Base-by-base conservation (phyloP, 2,888 invertebrate species). In the Phengaris arion region DNA sequence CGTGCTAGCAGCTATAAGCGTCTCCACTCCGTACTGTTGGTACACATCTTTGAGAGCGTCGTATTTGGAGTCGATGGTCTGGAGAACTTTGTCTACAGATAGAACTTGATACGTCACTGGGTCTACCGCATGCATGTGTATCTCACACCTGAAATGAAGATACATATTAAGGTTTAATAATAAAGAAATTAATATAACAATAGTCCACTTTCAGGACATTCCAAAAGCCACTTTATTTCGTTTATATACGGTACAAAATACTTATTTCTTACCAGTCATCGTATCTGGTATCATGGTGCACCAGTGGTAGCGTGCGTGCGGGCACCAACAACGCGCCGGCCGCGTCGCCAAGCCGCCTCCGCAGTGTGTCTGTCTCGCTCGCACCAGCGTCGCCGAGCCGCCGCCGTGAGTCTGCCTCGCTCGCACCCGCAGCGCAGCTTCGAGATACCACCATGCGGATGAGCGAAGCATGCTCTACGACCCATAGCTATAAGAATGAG, bases 391-490 rank as follows among this genome's bases (percentile, higher is more conserved):
- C 72, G 13, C 52, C 72, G 64, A 64, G 95, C 7, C 94, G 90
- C 70, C 96, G 95, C 46, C 97, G 72, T 7, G 70, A 15, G 96
- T 82, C 96, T 96, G 55, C 95, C 94, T 72, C 78, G 95, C 95
- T 76, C 97, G 81, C 5, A 85, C 82, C 0, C 12, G 72, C 72
- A 1, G 96, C 95, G 6, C 97, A 97, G 13, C 97, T 96, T 64
- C 97, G 95, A 0, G 97, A 97, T 22, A 98, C 93, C 78, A 98
- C 97, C 78, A 98, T 96, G 77, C 97, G 95, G 77, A 98, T 97
- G 74, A 98, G 93, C 79, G 98, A 96, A 0, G 96, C 96, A 0
- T 96, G 96, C 84, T 98, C 97, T 81, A 97, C 98, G 68, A 98
- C 96, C 98, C 98, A 98, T 12, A 98, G 94, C 98, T 98, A 83